Percentiles rank a stretch among this genome's conserved stretches.
Evolutionary conservation across 1,140 invertebrate genomes (phyloP).

Genomic region (Glossosoma conforme): DNA sequence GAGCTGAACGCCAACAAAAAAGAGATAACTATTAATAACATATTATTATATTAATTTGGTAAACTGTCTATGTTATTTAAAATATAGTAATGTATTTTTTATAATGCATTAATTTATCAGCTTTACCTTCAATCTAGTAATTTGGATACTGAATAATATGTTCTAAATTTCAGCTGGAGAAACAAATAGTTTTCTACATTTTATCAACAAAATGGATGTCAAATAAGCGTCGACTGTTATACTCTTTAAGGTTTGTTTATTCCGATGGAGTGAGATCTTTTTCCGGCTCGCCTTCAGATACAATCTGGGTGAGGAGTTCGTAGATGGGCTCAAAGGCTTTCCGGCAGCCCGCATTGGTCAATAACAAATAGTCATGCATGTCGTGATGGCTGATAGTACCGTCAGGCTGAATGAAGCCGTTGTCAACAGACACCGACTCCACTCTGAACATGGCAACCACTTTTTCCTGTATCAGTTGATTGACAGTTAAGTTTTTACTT

Average conservation of each 20-base stretch:
- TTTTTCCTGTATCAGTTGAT: slow-evolving; percentile 62
- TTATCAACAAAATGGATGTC: no score
- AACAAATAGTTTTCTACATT: no score
- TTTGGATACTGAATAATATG: no score
- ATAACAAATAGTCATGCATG: slow-evolving; percentile 85
- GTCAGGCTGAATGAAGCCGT: slow-evolving; percentile 70
- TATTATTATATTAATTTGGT: no score
- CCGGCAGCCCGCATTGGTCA: slow-evolving; percentile 75
- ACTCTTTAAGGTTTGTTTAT: slow-evolving; percentile 44
- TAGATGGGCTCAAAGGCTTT: slow-evolving; percentile 79
- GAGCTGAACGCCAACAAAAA: no score
- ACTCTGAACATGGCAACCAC: slow-evolving; percentile 56
- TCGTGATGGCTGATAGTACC: slow-evolving; percentile 79
- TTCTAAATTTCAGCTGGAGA: no score
- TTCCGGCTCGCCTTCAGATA: slow-evolving; percentile 67
- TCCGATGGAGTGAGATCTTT: slow-evolving; percentile 66
- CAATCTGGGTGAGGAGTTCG: slow-evolving; percentile 68
- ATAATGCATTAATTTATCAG: no score
- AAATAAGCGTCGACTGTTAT: no score
- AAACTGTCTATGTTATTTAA: no score
- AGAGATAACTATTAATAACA: no score
- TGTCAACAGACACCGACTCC: slow-evolving; percentile 68
- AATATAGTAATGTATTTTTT: no score
- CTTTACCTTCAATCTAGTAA: no score
- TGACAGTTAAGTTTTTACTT: slow-evolving; percentile 69